Evolutionary conservation across 2,113 vertebrate genomes (phyloP).

Genomic region (Panurus biarmicus): DNA sequence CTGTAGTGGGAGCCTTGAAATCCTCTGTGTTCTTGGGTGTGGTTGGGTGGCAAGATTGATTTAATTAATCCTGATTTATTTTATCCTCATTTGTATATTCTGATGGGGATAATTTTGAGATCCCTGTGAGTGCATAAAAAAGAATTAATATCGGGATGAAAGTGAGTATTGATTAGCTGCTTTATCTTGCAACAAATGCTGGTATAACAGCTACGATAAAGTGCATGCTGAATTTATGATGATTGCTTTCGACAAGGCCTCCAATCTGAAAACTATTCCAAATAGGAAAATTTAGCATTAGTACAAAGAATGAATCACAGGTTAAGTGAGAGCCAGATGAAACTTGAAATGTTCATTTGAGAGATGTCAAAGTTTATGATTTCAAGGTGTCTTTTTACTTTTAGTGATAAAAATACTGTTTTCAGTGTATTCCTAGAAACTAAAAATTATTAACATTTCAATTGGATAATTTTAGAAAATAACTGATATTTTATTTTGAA

Average conservation of each 20-base stretch:
- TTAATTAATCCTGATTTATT: neutral
- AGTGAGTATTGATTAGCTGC: neutral
- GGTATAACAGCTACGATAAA: neutral
- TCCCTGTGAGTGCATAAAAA: neutral
- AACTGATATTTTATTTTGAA: neutral
- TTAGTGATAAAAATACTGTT: neutral
- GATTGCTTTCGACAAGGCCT: neutral
- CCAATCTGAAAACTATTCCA: constrained; percentile 16
- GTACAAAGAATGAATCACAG: neutral
- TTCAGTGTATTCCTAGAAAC: neutral
- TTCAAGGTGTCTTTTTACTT: neutral
- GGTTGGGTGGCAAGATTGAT: neutral
- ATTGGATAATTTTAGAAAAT: neutral
- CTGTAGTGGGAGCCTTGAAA: neutral
- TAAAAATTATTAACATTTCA: neutral
- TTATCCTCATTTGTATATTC: neutral
- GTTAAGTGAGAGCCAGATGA: neutral
- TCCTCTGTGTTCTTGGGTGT: neutral
- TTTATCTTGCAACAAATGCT: neutral
- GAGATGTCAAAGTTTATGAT: neutral
- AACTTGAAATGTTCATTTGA: neutral
- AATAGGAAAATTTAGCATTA: neutral
- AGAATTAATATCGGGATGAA: neutral
- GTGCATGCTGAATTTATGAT: neutral
- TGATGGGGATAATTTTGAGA: neutral